phyloP scores from a whole-genome alignment of 2,797 vertebrate species.

The Arnoldichthys spilopterus region DNA sequence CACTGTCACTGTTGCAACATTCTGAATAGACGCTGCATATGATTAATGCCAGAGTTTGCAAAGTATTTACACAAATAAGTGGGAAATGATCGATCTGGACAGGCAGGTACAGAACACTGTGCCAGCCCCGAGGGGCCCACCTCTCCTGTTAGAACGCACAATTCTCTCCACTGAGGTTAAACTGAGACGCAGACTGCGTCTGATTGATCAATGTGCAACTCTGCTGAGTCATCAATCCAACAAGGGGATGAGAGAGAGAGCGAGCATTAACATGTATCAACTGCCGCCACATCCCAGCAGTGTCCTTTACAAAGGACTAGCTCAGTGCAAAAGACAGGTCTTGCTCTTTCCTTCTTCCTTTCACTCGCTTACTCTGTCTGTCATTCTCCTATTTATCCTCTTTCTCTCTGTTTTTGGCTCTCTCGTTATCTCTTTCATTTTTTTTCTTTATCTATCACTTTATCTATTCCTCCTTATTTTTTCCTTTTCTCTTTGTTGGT shows the following conservation, averaged over 20 bases:
- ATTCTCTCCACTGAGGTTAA: conserved; percentile 73
- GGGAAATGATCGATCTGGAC: conserved; percentile 71
- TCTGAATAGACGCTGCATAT: conserved; percentile 60
- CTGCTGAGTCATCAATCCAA: conserved; percentile 81
- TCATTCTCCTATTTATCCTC: neutral
- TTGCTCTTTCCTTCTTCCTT: neutral
- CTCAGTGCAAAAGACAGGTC: conserved; percentile 53
- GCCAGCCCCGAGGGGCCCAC: conserved; percentile 69
- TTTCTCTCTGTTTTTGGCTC: neutral
- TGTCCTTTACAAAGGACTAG: conserved; percentile 74
- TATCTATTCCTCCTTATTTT: neutral
- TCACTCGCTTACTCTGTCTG: neutral
- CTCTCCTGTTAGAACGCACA: conserved; percentile 75
- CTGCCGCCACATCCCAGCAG: conserved; percentile 68
- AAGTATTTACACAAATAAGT: conserved; percentile 81
- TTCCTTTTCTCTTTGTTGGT: neutral
- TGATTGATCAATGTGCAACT: conserved; percentile 80
- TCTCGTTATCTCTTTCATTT: neutral
- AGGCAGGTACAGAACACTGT: conserved; percentile 58
- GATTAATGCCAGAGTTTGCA: conserved; percentile 77
- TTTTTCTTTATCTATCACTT: neutral
- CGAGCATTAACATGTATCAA: conserved; percentile 79
- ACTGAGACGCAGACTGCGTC: conserved; percentile 80
- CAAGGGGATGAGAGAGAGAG: conserved; percentile 24
- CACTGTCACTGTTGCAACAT: neutral